Evolutionary conservation across 2,797 vertebrate genomes (phyloP), one percentile per base, ranked within the genome.

Genomic region (Buceros bicornis): DNA sequence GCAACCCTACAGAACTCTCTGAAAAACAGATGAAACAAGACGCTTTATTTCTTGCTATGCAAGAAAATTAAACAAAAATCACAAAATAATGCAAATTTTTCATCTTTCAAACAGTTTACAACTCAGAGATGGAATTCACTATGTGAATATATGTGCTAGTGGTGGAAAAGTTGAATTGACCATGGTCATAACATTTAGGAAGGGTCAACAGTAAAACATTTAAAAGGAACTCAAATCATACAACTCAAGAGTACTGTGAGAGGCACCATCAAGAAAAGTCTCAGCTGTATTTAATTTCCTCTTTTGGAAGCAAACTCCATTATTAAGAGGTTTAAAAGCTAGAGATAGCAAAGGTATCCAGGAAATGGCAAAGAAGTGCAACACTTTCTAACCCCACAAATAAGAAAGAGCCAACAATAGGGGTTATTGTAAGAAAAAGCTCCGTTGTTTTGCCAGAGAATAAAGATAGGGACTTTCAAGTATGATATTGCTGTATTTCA

Each of bases 1-100:
- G 91, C 56, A 98, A 83, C 56, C 98, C 97, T 60, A 97, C 96
- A 69, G 97, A 95, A 62, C 82, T 96, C 96, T 96, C 98, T 98
- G 97, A 65, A 97, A 97, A 73, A 85, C 65, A 94, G 22, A 87
- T 13, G 43, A 82, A 88, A 85, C 28, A 50, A 73, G 37, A 51
- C 78, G 40, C 31, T 93, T 97, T 77, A 90, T 17, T 48, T 64
- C 29, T 40, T 82, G 64, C 11, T 29, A 50, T 9, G 58, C 62
- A 96, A 79, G 83, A 91, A 87, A 76, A 94, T 24, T 5, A 28
- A 84, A 83, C 13, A 7, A 58, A 58, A 93, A 79, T 13, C 31
- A 70, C 26, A 62, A 19, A 79, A 84, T n/a, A 90, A 93, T 4
- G 14, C 25, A 71, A 47, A 26, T 62, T 20, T 22, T 54, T 85